Base-by-base conservation (phyloP, 2,113 vertebrate species). In the Etia nguti region DNA sequence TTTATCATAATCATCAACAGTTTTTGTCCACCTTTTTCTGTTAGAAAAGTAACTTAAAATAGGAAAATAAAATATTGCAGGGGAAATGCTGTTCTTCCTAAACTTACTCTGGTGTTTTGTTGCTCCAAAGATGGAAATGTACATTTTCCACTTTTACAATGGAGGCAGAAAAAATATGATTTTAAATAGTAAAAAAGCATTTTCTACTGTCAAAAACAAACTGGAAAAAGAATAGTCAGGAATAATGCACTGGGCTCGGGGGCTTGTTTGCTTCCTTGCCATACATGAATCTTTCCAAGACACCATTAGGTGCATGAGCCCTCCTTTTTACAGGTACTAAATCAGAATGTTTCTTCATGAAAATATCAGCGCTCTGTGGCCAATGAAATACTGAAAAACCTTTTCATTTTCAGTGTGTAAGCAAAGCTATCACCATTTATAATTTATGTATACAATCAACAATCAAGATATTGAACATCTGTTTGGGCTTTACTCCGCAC, bases 401-500 rank as follows among this genome's bases (percentile, higher is more conserved):
- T 55, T 81, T 31, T 81, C 68, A 56, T 46, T 54, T 70, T 82
- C 60, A 16, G 8, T 20, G 3, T 60, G 84, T 38, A 60, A 88
- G 54, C 80, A 12, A 43, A 90, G 55, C 70, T 65, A 46, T 84
- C 29, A 38, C 54, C 62, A 89, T 86, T 89, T 59, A 89, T 20
- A 86, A 77, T 89, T 88, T 82, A 88, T 15, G 38, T 16, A 59
- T 36, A 2, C 29, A 43, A 75, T 36, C 38, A 73, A 70, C 82
- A 83, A 80, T 86, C 16, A 26, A 55, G 56, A 80, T 79, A 60
- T 62, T 38, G 83, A 81, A 46, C 56, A 55, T 75, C 55, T 79
- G 24, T 79, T 60, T 86, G 62, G 31, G 75, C 34, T 68, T 38
- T 22, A 68, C 20, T 13, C 34, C 80, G 24, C 46, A 50, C 9